phyloP scores from a whole-genome alignment of 1,140 invertebrate species.

The Armadillidium nasatum region DNA sequence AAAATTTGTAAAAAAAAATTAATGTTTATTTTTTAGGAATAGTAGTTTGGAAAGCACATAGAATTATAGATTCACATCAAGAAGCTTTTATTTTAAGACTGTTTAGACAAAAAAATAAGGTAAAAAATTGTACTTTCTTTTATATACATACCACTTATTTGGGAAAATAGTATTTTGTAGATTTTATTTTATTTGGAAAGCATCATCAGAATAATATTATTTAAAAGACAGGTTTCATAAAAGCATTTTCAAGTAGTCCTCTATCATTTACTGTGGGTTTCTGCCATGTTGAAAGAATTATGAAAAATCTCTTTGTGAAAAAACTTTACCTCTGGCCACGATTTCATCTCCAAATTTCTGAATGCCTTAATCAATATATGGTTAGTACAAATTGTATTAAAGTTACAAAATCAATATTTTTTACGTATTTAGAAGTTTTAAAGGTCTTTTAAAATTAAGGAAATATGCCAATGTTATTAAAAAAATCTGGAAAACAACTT shows the following conservation, averaged over 20 bases:
- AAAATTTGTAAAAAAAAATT: neutral
- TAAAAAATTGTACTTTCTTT: slow-evolving; percentile 47
- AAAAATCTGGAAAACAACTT: too few relatives aligned
- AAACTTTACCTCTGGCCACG: slow-evolving; percentile 91
- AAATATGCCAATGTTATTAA: too few relatives aligned
- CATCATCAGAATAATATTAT: neutral
- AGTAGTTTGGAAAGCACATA: slow-evolving; percentile 44
- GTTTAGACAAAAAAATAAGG: slow-evolving; percentile 85
- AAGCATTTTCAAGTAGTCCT: slow-evolving; percentile 85
- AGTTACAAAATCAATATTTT: too few relatives aligned
- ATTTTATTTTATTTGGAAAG: too few relatives aligned
- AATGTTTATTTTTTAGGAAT: slow-evolving; percentile 30
- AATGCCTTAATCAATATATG: slow-evolving; percentile 57
- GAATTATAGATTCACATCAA: slow-evolving; percentile 85
- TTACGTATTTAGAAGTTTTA: too few relatives aligned
- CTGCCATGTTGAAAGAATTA: slow-evolving; percentile 80
- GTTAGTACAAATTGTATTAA: too few relatives aligned
- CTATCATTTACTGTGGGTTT: slow-evolving; percentile 85
- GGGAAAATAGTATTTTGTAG: too few relatives aligned
- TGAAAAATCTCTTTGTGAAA: slow-evolving; percentile 86
- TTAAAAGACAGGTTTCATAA: slow-evolving; percentile 83
- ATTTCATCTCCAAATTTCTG: slow-evolving; percentile 61
- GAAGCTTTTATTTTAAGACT: slow-evolving; percentile 88
- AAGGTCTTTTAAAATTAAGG: too few relatives aligned
- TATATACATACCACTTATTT: neutral